Evolutionary conservation across 2,888 invertebrate genomes (phyloP), one percentile per base, ranked within the genome.

Genomic region (Chymomyza fuscimana): DNA sequence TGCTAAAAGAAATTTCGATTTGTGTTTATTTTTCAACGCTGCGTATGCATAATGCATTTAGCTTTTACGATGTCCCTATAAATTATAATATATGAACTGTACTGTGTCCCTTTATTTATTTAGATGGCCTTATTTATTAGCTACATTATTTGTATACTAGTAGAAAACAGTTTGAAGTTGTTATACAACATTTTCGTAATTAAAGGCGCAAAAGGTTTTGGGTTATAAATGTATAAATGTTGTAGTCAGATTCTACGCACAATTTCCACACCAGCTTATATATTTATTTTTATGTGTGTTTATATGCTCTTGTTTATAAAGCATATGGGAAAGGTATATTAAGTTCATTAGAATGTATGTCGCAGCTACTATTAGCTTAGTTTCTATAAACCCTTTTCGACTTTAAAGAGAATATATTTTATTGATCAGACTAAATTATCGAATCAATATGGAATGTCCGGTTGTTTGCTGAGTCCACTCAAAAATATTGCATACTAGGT

Each of bases 121-220:
- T 19, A 51, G 67, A 22, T 32, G 29, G 67, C 63, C 62, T 69
- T 50, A 75, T 70, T 69, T 50, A 75, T 70, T 67, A 66, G 62
- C 56, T 19, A n/a, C 54, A 69, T 32, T 32, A 63, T 46, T 32
- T 58, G 4, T 25, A 22, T 51, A 4, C 9, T 7, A 46, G 63
- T 66, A 22, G 56, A 58, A 68, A 67, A 72, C 56, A 60, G 50
- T 54, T 63, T 46, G 7, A 4, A 15, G 65, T 64, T 19, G n/a
- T 56, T 54, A 29, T 51, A 16, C 36, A 56, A 36, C 32, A 70
- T 74, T 75, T 81, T 72, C 72, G 70, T 73, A 86, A 77, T 87
- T 86, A 82, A 75, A 84, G 62, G 54, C 22, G 32, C 52, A 62
- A 69, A 59, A 65, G 25, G 68, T 36, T 61, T 67, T 71, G 56